Evolutionary conservation across 2,888 invertebrate species (phyloP).

Genomic region (Mythimna ferrago): DNA sequence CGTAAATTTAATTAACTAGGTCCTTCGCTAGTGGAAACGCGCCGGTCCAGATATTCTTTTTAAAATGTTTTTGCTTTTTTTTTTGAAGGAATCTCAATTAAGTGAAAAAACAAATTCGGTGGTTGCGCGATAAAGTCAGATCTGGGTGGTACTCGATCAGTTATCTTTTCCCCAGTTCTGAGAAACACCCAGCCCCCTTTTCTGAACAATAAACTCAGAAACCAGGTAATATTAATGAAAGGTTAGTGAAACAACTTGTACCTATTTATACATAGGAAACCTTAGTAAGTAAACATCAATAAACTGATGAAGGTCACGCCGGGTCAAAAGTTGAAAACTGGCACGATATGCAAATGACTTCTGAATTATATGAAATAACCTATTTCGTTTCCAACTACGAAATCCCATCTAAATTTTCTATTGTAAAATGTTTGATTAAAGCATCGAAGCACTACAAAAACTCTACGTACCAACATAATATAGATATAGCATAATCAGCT

Average conservation of each 20-base stretch:
- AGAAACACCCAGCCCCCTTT: neutral
- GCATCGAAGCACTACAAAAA: too few relatives aligned
- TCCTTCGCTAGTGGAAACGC: constrained; percentile 15
- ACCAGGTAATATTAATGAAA: neutral
- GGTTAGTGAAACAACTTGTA: neutral
- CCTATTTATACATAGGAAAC: neutral
- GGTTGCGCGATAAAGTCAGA: neutral
- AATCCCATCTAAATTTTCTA: constrained; percentile 36
- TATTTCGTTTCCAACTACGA: constrained; percentile 36
- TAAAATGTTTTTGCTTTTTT: constrained; percentile 2
- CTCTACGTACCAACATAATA: too few relatives aligned
- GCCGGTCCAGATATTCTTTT: neutral
- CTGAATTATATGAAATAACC: constrained; percentile 45
- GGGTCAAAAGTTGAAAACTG: constrained; percentile 32
- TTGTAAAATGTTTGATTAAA: constrained; percentile 13
- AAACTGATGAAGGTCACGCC: constrained; percentile 32
- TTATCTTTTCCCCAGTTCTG: neutral
- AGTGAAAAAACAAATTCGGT: too few relatives aligned
- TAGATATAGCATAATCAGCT: too few relatives aligned
- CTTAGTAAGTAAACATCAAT: constrained; percentile 29
- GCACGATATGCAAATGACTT: constrained; percentile 48
- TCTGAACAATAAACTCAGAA: neutral
- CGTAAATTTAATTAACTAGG: constrained; percentile 29
- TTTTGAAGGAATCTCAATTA: too few relatives aligned
- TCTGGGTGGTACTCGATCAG: neutral